Evolutionary conservation across 2,797 vertebrate genomes (phyloP), one percentile per base, ranked within the genome.

Genomic region (Protosalanx chinensis): DNA sequence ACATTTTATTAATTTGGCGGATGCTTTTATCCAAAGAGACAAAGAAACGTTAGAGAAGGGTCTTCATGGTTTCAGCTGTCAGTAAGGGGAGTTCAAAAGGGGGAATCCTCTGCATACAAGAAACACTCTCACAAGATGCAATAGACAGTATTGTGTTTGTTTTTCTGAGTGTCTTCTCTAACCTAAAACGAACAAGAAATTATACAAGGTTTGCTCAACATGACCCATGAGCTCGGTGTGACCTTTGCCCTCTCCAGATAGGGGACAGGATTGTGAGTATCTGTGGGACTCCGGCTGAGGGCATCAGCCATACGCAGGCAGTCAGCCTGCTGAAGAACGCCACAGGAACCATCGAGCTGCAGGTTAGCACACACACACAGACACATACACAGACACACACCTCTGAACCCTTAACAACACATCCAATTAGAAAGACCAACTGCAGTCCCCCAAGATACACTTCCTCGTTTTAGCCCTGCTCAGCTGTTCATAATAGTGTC

Each of bases 231-330:
- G 51, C 61, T 51, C 18, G 0, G 5, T 8, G 13, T 27, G 5
- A 37, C 61, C 13, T 71, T 6, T 70, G 3, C 60, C 3, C 82
- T 82, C 64, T 83, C 30, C 81, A 98, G 97, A 95, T 98, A n/a
- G 97, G 97, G 2, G 97, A 98, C 80, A 92, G 95, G 80, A 97
- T 99, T 73, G 88, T 98, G 81, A 95, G 92, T 73, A 98, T 99
- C 81, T 95, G 95, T 80, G 97, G 96, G 73, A 92, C 93, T 4
- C 89, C 95, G 1, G 91, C 97, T 0, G 96, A 99, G 72, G 94
- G 94, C 73, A 96, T 98, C 95, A 96, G 92, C 87, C 97, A 99
- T 79, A 91, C 93, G 0, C 96, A 98, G 84, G 97, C 96, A 6
- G 97, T 99, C 80, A 89, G 84, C 70, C 89, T 98, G 76, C 89